These are phyloP conservation scores for Petrocephalus schoutedeni DNA, from an alignment of 2,797 vertebrate species.

Conservation along the genomic window DNA sequence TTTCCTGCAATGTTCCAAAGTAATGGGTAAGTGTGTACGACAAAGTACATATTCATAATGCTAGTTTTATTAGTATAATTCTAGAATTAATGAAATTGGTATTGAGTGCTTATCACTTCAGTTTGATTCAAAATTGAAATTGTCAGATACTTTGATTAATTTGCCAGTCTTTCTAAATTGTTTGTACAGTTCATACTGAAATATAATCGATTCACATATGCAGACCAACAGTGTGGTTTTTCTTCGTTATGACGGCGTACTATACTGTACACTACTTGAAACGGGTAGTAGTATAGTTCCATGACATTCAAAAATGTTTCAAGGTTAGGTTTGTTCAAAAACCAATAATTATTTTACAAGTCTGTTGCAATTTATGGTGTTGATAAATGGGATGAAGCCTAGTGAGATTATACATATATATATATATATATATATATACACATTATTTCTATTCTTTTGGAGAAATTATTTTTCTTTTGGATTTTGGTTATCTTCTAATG, in stretches of 20 bases:
- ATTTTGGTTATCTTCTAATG: constrained; percentile 50
- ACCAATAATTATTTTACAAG: constrained; percentile 38
- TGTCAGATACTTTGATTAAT: constrained; percentile 13
- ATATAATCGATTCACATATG: constrained; percentile 30
- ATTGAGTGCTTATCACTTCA: constrained; percentile 19
- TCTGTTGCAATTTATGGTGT: constrained; percentile 15
- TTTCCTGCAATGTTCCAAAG: constrained; percentile 14
- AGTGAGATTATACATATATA: background rate
- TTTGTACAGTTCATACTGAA: constrained; percentile 33
- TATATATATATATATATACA: background rate
- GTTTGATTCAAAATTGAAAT: constrained; percentile 28
- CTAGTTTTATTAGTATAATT: background rate
- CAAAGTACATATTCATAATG: background rate
- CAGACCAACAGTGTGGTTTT: constrained; percentile 22
- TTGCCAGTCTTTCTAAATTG: constrained; percentile 25
- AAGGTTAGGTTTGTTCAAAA: constrained; percentile 57
- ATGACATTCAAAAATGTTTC: constrained; percentile 42
- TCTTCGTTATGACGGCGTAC: constrained; percentile 29
- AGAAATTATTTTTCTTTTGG: constrained; percentile 28
- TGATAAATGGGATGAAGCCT: background rate
- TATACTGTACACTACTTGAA: constrained; percentile 24
- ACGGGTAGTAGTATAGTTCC: constrained; percentile 23
- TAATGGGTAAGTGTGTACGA: background rate
- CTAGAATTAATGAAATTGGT: constrained; percentile 11
- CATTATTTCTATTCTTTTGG: constrained; percentile 15